Percentiles rank a stretch among this genome's conserved stretches.
These are phyloP conservation scores for Antidorcas marsupialis DNA, from an alignment of 2,113 vertebrate species.

Conservation along the genomic window DNA sequence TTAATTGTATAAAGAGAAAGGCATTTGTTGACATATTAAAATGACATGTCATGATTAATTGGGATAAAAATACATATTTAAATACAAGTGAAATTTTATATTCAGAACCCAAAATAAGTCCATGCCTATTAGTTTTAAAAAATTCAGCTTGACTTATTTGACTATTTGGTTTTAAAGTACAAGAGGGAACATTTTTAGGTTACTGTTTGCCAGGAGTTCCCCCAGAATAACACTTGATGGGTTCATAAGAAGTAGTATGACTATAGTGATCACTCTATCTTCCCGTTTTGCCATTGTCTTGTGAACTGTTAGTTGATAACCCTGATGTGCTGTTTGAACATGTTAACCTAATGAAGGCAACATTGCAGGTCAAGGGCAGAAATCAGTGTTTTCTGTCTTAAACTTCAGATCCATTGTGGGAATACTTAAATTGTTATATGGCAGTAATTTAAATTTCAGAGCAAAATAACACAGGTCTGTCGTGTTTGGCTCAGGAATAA, in stretches of 20 bases:
- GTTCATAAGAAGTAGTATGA: background rate
- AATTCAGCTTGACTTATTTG: background rate
- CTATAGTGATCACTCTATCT: accelerated
- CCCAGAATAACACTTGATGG: background rate
- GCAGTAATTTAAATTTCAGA: background rate
- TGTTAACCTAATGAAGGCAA: background rate
- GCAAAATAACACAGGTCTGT: background rate
- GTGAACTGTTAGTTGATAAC: background rate
- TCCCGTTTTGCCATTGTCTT: background rate
- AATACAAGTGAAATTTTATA: constrained; percentile 1
- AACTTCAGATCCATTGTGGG: background rate
- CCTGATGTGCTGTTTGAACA: background rate
- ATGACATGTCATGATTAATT: background rate
- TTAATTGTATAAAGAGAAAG: background rate
- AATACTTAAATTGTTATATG: background rate
- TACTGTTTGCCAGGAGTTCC: background rate
- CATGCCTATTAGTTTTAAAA: background rate
- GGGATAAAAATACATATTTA: background rate
- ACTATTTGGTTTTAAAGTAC: background rate
- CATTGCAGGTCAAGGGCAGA: background rate
- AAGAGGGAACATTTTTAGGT: background rate
- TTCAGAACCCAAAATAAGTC: background rate
- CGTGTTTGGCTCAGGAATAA: background rate
- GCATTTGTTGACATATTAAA: background rate
- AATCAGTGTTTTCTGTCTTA: background rate